Conservation (phyloP, 2,797 vertebrate species). For the Leucoraja ocellata region DNA sequence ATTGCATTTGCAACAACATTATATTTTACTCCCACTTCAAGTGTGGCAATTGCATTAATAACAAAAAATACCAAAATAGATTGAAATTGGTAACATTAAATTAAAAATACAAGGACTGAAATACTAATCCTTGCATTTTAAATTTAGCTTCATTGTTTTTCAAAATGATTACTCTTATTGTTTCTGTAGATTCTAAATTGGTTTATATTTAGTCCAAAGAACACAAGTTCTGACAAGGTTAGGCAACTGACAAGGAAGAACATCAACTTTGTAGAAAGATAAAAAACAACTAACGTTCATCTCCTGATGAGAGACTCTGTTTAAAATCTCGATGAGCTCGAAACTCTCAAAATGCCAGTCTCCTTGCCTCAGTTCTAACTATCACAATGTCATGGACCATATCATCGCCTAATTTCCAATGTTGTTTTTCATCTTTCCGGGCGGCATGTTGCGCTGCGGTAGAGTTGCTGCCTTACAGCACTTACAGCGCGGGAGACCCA, state of each 20-base stretch:
- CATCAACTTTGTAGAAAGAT: neutral
- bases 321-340: neutral
- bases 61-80: neutral
- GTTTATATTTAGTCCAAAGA: neutral
- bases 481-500: no score
- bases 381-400: neutral
- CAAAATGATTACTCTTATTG: neutral
- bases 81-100: neutral
- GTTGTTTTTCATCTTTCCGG: no score
- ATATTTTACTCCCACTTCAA: neutral
- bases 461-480: no score
- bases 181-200: neutral
- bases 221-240: neutral
- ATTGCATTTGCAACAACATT: neutral
- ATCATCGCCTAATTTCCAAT: neutral
- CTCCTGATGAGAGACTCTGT: neutral
- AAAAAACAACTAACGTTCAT: neutral
- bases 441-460: no score
- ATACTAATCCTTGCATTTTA: no score
- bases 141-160: no score
- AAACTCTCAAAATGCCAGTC: neutral
- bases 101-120: neutral
- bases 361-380: neutral
- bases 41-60: neutral
- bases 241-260: neutral